Evolutionary conservation across 2,888 invertebrate genomes (phyloP).

Genomic region (Noctuana brunneofusca): DNA sequence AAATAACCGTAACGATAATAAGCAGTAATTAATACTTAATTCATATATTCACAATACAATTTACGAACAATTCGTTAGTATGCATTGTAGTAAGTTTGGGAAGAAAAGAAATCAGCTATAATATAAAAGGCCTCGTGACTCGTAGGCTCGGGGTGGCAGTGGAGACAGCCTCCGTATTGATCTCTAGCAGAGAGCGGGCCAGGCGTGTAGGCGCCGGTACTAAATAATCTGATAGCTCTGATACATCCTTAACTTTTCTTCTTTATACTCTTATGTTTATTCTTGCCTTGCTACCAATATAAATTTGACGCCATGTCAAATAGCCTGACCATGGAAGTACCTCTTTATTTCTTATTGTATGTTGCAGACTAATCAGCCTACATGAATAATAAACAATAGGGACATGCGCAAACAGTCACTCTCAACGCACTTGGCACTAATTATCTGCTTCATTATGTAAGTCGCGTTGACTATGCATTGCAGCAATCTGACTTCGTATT

Average conservation of each 20-base stretch:
- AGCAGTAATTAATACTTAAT: no score
- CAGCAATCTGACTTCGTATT: background rate
- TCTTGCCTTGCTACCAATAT: no score
- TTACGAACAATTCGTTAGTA: background rate
- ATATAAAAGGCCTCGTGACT: conserved; percentile 39
- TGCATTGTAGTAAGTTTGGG: background rate
- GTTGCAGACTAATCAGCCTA: no score
- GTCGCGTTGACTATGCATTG: conserved; percentile 2
- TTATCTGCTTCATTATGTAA: conserved; percentile 7
- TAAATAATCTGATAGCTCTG: conserved; percentile 54
- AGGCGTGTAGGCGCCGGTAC: conserved; percentile 51
- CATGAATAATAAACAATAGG: no score
- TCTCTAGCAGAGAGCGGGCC: conserved; percentile 60
- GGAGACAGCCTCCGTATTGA: conserved; percentile 73
- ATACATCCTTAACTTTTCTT: conserved; percentile 48
- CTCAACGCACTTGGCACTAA: background rate
- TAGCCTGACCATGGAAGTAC: no score
- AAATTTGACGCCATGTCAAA: no score
- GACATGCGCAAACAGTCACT: no score
- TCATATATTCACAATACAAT: no score
- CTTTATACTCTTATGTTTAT: conserved; percentile 23
- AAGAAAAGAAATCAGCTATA: conserved; percentile 11
- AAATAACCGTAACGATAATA: no score
- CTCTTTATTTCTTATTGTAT: no score
- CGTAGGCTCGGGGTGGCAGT: conserved; percentile 45